Evolutionary conservation across 2,797 vertebrate species (phyloP), one percentile per base, ranked within the genome.

Genomic region (Cuculus canorus): DNA sequence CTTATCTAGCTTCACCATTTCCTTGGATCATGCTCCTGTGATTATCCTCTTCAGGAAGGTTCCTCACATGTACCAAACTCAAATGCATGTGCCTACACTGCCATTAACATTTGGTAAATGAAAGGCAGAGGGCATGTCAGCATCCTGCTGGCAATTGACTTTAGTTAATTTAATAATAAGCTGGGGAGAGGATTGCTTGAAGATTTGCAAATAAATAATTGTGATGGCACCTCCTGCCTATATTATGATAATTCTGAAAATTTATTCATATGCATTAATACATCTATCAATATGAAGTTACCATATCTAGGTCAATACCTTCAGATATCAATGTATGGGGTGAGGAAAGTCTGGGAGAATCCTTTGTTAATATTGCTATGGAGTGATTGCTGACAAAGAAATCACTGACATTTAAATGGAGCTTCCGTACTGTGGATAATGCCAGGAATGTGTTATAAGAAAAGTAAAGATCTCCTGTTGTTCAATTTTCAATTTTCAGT

Each of bases 11-110:
- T 6, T 2, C 16, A 32, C 37, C 13, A n/a, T 72, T 72, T 33
- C 35, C 24, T 85, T 25, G 41, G 22, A 35, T 43, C 47, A 8
- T 4, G 11, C 15, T 27, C 12, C 60, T 50, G n/a, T 39, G 27
- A 18, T 37, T 54, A 23, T 13, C 11, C 41, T 35, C 41, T 11
- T 2, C 3, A 1, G 9, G 28, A 32, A 79, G 13, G 33, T n/a
- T 66, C 48, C 56, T 77, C 18, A 30, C 1, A 0, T 0, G 0
- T 23, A 53, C 28, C 13, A 18, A 63, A 48, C 57, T 47, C 52
- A 54, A 81, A 64, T 0, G 0, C 0, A 0, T 4, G 7, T 28
- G 21, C 52, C 57, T 59, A 3, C 24, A 10, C 53, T 28, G 24
- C 15, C 63, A 2, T 57, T 41, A 25, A 39, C 7, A 0, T 0